A percentile compares a stretch with the other conserved stretches of the same genome.
These are phyloP conservation scores for Clarias batrachus DNA, from an alignment of 2,113 vertebrate genomes.

Conservation along the genomic window DNA sequence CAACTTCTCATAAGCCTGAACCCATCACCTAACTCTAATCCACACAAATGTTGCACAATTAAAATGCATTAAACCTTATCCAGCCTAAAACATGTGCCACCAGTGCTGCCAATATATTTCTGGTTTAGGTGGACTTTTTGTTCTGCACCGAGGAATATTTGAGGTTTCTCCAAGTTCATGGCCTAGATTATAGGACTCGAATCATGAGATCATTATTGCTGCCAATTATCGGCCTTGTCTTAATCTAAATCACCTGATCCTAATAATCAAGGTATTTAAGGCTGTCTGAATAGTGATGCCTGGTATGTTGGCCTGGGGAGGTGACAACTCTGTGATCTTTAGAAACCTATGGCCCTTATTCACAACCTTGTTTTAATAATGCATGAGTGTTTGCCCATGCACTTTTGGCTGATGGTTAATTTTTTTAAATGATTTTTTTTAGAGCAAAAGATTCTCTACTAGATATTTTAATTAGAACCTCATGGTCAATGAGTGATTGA, in stretches of 20 bases:
- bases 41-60: background rate
- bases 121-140: background rate
- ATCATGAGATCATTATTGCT: background rate
- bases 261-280: constrained; percentile 2
- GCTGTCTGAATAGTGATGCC: background rate
- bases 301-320: background rate
- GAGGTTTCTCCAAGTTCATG: too few relatives aligned
- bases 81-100: background rate
- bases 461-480: background rate
- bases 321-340: background rate
- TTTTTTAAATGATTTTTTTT: background rate
- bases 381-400: background rate
- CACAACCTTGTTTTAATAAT: background rate
- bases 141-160: background rate
- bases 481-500: background rate
- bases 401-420: background rate
- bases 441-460: background rate
- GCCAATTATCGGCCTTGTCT: background rate
- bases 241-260: constrained; percentile 16
- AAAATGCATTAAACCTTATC: background rate
- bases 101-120: background rate
- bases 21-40: background rate
- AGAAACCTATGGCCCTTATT: background rate
- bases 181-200: background rate
- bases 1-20: background rate